A percentile compares a stretch with the other conserved stretches of the same genome.
These are phyloP conservation scores for Dryobota labecula DNA, from an alignment of 2,888 invertebrate species.

Conservation along the genomic window DNA sequence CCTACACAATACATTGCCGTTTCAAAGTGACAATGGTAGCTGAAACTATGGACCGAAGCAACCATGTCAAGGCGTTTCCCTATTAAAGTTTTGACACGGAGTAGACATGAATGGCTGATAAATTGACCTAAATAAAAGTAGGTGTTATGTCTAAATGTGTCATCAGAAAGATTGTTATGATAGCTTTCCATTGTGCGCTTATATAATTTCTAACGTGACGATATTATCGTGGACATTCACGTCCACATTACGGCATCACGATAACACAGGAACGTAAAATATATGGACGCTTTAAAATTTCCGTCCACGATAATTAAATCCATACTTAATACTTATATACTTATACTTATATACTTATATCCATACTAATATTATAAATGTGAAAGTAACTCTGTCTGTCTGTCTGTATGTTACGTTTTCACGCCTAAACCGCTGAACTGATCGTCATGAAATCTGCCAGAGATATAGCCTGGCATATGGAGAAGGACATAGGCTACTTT, in stretches of 20 bases:
- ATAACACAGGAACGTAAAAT: not conserved
- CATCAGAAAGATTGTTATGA: not conserved
- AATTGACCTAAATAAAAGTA: constrained; percentile 66
- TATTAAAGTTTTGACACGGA: constrained; percentile 78
- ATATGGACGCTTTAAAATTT: not conserved
- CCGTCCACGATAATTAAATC: not conserved
- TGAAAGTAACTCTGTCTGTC: no score
- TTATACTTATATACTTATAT: no score
- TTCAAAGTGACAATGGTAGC: constrained; percentile 71
- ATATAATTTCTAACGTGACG: not conserved
- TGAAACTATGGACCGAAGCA: constrained; percentile 65
- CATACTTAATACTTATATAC: no score
- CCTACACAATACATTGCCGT: constrained; percentile 72
- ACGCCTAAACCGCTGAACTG: no score
- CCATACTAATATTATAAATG: no score
- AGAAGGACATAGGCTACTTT: no score
- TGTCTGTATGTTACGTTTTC: no score
- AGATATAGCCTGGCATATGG: no score
- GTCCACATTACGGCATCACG: not conserved
- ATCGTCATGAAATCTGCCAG: no score
- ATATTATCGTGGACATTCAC: not conserved
- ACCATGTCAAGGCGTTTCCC: constrained; percentile 84
- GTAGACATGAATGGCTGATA: constrained; percentile 67
- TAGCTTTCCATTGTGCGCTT: not conserved
- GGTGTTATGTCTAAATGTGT: constrained; percentile 22